These are phyloP conservation scores for Lanistes nyassanus DNA, from an alignment of 1,140 invertebrate genomes.

Conservation along the genomic window DNA sequence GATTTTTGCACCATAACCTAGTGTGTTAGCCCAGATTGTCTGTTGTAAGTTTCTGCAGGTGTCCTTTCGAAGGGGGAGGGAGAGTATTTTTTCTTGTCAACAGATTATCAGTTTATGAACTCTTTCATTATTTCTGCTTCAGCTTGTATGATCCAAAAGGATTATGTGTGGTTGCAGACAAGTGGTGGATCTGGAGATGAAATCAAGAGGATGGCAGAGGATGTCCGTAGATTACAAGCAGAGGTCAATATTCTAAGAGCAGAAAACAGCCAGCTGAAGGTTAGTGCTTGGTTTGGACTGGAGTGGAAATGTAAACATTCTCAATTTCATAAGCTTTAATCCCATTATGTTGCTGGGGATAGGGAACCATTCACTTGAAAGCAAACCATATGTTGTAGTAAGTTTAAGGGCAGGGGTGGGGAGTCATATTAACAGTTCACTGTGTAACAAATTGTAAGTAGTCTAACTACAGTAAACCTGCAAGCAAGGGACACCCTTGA, in stretches of 20 bases:
- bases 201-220: constrained; percentile 32
- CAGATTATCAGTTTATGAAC: neutral
- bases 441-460: too few relatives aligned
- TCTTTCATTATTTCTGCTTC: neutral
- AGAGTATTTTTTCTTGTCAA: neutral
- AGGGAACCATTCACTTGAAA: too few relatives aligned
- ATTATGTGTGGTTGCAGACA: neutral
- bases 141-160: neutral
- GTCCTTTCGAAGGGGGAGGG: neutral
- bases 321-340: too few relatives aligned
- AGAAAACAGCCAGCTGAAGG: constrained; percentile 39
- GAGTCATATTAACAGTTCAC: too few relatives aligned
- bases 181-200: constrained; percentile 20
- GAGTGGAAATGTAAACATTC: too few relatives aligned
- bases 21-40: neutral
- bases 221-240: constrained; percentile 29
- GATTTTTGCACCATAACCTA: neutral
- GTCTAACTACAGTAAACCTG: too few relatives aligned
- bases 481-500: too few relatives aligned
- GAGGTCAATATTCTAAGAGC: constrained; percentile 28
- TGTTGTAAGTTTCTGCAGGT: neutral
- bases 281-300: constrained; percentile 1
- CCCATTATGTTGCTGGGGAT: too few relatives aligned
- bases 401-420: too few relatives aligned
- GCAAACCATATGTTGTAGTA: too few relatives aligned